Evolutionary conservation across 2,888 invertebrate species (phyloP).

Genomic region (Pyrrhia umbra): DNA sequence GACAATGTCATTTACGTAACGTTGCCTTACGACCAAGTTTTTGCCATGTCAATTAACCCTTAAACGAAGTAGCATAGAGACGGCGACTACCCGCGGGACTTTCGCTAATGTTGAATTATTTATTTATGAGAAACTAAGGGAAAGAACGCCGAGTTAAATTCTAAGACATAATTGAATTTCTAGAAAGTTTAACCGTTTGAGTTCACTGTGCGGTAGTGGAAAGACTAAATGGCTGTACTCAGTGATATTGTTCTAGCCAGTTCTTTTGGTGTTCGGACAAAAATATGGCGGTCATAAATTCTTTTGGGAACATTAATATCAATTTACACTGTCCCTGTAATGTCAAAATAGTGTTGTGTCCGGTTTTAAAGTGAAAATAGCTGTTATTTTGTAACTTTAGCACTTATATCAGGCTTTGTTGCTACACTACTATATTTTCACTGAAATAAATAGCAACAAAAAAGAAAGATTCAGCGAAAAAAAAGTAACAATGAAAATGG

Average conservation of each 20-base stretch:
- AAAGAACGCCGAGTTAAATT: slow-evolving; percentile 42
- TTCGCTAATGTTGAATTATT: slow-evolving; percentile 51
- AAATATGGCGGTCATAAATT: slow-evolving; percentile 37
- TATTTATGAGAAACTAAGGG: slow-evolving; percentile 51
- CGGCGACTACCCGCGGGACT: slow-evolving; percentile 19
- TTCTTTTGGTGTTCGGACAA: slow-evolving; percentile 30
- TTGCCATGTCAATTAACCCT: slow-evolving; percentile 30
- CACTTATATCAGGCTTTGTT: slow-evolving; percentile 5
- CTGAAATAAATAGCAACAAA: neutral
- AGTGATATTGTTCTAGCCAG: slow-evolving; percentile 14
- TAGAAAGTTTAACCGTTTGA: slow-evolving; percentile 47
- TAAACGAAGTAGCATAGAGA: slow-evolving; percentile 28
- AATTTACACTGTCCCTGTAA: slow-evolving; percentile 44
- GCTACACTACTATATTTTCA: slow-evolving; percentile 1
- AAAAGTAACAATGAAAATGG: slow-evolving; percentile 1
- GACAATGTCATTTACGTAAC: slow-evolving; percentile 26
- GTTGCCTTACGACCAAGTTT: slow-evolving; percentile 30
- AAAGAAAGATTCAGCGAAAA: neutral
- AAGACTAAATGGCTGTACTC: slow-evolving; percentile 41
- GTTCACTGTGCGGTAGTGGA: slow-evolving; percentile 34
- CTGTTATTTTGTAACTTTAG: slow-evolving; percentile 4
- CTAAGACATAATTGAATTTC: slow-evolving; percentile 57
- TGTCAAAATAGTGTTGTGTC: slow-evolving; percentile 31
- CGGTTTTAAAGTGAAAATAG: slow-evolving; percentile 44
- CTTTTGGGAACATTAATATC: slow-evolving; percentile 39